Conservation (phyloP, 1,140 invertebrate species). For the Adoxophyes honmai region DNA sequence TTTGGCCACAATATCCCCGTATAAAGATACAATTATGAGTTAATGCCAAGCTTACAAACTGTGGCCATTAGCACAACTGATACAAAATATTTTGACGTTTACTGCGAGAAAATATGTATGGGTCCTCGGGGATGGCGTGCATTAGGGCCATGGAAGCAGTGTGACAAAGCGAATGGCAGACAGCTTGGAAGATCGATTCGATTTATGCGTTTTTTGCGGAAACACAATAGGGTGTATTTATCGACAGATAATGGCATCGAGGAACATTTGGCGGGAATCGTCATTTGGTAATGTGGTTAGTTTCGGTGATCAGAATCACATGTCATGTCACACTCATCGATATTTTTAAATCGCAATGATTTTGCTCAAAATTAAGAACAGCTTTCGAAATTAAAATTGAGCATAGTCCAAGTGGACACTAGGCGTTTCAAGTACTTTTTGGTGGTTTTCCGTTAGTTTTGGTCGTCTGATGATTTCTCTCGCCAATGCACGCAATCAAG, state of each 20-base stretch:
- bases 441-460: too few species aligned
- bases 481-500: too few species aligned
- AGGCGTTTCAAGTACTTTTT: too few species aligned
- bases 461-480: not conserved
- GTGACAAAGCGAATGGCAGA: slow-evolving; percentile 51
- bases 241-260: slow-evolving; percentile 64
- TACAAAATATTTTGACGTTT: slow-evolving; percentile 74
- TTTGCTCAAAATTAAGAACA: too few species aligned
- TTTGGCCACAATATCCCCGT: slow-evolving; percentile 56
- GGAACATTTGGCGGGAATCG: slow-evolving; percentile 63
- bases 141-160: slow-evolving; percentile 36
- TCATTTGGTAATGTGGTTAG: slow-evolving; percentile 66
- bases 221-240: slow-evolving; percentile 65
- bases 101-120: slow-evolving; percentile 54
- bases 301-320: slow-evolving; percentile 72
- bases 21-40: slow-evolving; percentile 59
- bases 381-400: too few species aligned
- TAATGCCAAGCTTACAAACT: slow-evolving; percentile 59
- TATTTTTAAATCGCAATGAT: too few species aligned
- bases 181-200: slow-evolving; percentile 66
- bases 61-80: slow-evolving; percentile 66
- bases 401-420: too few species aligned
- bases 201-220: slow-evolving; percentile 66
- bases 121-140: slow-evolving; percentile 56
- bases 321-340: slow-evolving; percentile 25